Conservation (phyloP, 1,140 invertebrate genomes). For the Epicauta chinensis region DNA sequence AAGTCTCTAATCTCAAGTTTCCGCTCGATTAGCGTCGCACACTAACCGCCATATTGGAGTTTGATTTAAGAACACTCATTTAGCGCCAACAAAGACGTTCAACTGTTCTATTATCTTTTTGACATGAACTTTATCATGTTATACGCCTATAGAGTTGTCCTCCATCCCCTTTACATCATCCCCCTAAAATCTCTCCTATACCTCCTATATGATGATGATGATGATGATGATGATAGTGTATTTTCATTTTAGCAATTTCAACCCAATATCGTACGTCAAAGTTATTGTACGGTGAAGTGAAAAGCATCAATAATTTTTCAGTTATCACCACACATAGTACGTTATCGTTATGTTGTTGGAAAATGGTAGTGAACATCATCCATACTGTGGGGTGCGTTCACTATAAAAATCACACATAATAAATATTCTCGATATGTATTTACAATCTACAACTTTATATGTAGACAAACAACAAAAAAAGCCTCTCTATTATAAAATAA, state of each 20-base stretch:
- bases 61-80: slow-evolving; percentile 44
- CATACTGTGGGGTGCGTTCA: slow-evolving; percentile 2
- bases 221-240: too few species aligned
- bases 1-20: slow-evolving; percentile 40
- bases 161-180: too few species aligned
- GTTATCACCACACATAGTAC: background rate
- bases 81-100: slow-evolving; percentile 40
- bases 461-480: slow-evolving; percentile 2
- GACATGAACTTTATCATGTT: slow-evolving; percentile 37
- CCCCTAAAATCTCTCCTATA: too few species aligned
- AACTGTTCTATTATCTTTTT: slow-evolving; percentile 42
- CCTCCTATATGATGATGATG: too few species aligned
- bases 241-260: slow-evolving; percentile 25
- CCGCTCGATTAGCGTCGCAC: slow-evolving; percentile 39
- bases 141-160: background rate
- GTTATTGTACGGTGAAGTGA: slow-evolving; percentile 26
- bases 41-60: slow-evolving; percentile 41
- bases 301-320: slow-evolving; percentile 25
- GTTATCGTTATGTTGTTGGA: background rate
- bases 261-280: slow-evolving; percentile 33
- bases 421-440: background rate
- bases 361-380: background rate
- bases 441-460: slow-evolving; percentile 3
- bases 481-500: too few species aligned
- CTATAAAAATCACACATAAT: slow-evolving; percentile 10